These are phyloP conservation scores for Psammodynastes pulverulentus DNA, from an alignment of 2,113 vertebrate genomes.

Conservation along the genomic window DNA sequence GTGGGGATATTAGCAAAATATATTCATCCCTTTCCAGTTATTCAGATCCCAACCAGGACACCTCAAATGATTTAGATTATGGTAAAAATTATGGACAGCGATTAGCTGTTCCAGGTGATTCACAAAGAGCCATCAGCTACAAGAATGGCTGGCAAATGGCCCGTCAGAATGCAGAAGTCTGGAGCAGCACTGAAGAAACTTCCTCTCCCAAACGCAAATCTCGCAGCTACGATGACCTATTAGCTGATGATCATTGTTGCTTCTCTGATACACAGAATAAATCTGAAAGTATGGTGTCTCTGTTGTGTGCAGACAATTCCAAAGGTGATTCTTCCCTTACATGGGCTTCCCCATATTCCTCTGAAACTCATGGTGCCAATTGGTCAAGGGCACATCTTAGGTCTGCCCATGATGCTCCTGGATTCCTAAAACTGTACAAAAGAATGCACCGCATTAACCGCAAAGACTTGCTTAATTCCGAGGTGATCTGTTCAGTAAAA, in stretches of 20 bases:
- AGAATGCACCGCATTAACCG: slow-evolving; percentile 96
- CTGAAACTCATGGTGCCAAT: slow-evolving; percentile 52
- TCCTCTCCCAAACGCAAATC: slow-evolving; percentile 83
- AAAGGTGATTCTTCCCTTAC: slow-evolving; percentile 58
- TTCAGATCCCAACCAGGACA: slow-evolving; percentile 75
- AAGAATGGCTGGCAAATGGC: slow-evolving; percentile 87
- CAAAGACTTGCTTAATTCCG: slow-evolving; percentile 84
- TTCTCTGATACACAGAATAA: slow-evolving; percentile 74
- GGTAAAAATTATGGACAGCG: slow-evolving; percentile 73
- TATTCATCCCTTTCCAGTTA: slow-evolving; percentile 83
- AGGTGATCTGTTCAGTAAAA: slow-evolving; percentile 89
- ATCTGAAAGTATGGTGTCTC: slow-evolving; percentile 86
- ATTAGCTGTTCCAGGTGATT: slow-evolving; percentile 75
- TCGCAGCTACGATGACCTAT: slow-evolving; percentile 84
- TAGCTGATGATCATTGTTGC: slow-evolving; percentile 73
- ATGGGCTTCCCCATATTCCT: slow-evolving; percentile 62
- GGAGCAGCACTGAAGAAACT: slow-evolving; percentile 85
- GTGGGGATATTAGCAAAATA: slow-evolving; percentile 89
- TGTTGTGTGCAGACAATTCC: slow-evolving; percentile 78
- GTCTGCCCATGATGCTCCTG: slow-evolving; percentile 81
- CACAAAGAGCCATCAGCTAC: slow-evolving; percentile 77
- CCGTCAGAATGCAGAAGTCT: slow-evolving; percentile 80
- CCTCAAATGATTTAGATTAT: slow-evolving; percentile 77
- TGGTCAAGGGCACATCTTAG: slow-evolving; percentile 77
- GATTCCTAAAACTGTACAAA: slow-evolving; percentile 90